A percentile compares a stretch with the other conserved stretches of the same genome.
Evolutionary conservation across 2,888 invertebrate species (phyloP).

Genomic region (Octodonta nipae): DNA sequence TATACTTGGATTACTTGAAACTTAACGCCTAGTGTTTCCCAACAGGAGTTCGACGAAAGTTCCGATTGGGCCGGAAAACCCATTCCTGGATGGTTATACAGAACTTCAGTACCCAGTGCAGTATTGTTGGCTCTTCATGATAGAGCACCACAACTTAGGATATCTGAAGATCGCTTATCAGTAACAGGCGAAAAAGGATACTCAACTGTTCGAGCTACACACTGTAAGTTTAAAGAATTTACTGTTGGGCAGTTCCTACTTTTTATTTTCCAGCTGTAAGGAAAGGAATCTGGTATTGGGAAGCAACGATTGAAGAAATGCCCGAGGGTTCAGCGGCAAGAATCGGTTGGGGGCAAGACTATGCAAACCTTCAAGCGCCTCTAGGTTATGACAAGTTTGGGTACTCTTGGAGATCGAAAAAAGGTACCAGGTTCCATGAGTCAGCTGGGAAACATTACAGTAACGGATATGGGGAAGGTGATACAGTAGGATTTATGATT

Average conservation of each 20-base stretch:
- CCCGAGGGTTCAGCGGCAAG: conserved; percentile 85
- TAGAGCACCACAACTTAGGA: conserved; percentile 80
- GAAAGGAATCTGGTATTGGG: conserved; percentile 90
- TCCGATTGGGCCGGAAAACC: conserved; percentile 98
- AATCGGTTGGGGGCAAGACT: conserved; percentile 90
- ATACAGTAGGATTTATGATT: conserved; percentile 83
- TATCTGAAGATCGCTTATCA: conserved; percentile 81
- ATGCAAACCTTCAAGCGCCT: conserved; percentile 90
- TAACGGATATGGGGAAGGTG: conserved; percentile 75
- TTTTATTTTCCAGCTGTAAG: conserved; percentile 52
- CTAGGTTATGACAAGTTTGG: conserved; percentile 98
- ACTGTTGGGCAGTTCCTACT: background rate
- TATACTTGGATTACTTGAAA: no score
- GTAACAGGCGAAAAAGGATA: conserved; percentile 96
- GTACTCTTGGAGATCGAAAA: conserved; percentile 89
- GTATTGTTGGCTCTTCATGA: conserved; percentile 87
- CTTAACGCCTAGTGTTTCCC: no score
- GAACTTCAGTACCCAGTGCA: conserved; percentile 69
- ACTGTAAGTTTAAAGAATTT: conserved; percentile 52
- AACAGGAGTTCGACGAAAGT: conserved; percentile 93
- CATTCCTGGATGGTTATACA: conserved; percentile 93
- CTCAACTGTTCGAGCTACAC: conserved; percentile 89
- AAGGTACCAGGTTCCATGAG: conserved; percentile 76
- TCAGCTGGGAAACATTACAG: conserved; percentile 81
- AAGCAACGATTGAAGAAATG: conserved; percentile 83